phyloP scores from a whole-genome alignment of 2,113 vertebrate species.

The Ammospiza caudacuta region DNA sequence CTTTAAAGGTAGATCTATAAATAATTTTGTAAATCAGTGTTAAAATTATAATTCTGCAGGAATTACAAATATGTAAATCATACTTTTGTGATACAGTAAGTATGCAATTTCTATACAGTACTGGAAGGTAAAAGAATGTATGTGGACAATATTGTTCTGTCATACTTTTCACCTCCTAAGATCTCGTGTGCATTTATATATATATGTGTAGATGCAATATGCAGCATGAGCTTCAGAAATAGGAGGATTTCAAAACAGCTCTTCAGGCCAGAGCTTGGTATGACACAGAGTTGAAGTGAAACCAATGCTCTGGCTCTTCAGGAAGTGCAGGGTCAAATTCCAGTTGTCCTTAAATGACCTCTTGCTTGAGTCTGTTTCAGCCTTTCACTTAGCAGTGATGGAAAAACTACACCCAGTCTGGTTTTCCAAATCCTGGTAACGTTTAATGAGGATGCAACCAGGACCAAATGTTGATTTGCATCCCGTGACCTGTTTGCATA shows the following conservation, averaged over 20 bases:
- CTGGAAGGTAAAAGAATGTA: not conserved
- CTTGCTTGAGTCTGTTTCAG: slow-evolving; percentile 3
- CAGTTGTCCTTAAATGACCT: slow-evolving; percentile 43
- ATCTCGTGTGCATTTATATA: accelerated
- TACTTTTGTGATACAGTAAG: not conserved
- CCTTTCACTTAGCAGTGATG: not conserved
- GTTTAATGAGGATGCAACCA: not conserved
- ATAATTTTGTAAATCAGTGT: not conserved
- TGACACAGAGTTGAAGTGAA: slow-evolving; percentile 37
- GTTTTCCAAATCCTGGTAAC: slow-evolving; percentile 29
- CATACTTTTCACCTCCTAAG: not conserved
- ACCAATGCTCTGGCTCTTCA: slow-evolving; percentile 6
- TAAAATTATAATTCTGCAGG: not conserved
- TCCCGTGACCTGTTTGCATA: not conserved
- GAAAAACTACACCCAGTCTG: slow-evolving; percentile 37
- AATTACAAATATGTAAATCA: not conserved
- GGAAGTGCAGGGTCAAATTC: slow-evolving; percentile 53
- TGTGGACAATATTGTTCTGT: not conserved
- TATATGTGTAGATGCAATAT: not conserved
- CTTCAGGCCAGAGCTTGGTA: not conserved
- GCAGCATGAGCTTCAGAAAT: not conserved
- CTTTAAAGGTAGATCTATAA: not conserved
- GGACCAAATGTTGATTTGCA: slow-evolving; percentile 25
- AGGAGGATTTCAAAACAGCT: slow-evolving; percentile 33
- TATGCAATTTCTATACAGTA: not conserved